Evolutionary conservation across 2,113 vertebrate species (phyloP).

Genomic region (Nothobranchius kuhntae): DNA sequence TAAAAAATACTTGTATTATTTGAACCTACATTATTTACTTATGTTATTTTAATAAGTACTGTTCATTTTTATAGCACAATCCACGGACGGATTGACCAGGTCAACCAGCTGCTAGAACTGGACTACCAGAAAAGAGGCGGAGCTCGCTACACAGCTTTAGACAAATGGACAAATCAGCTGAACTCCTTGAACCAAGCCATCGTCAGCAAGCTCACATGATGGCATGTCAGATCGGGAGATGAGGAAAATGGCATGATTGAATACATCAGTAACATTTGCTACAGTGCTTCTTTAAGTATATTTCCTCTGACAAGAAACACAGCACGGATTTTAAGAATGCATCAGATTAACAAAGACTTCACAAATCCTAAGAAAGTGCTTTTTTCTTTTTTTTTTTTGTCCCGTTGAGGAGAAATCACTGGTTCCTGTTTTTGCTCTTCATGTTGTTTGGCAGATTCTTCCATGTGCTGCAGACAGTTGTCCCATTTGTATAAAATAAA

Average conservation of each 20-base stretch:
- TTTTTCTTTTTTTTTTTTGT: slow-evolving; percentile 55
- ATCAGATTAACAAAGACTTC: slow-evolving; percentile 53
- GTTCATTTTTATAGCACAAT: slow-evolving; percentile 86
- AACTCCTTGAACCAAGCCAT: slow-evolving; percentile 99
- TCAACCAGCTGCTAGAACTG: slow-evolving; percentile 97
- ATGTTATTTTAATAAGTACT: too few species aligned
- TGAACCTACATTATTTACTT: not conserved
- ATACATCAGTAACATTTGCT: slow-evolving; percentile 68
- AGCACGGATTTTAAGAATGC: slow-evolving; percentile 59
- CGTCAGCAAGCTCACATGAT: slow-evolving; percentile 98
- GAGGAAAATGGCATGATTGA: slow-evolving; percentile 69
- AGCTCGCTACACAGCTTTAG: slow-evolving; percentile 95
- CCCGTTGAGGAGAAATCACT: slow-evolving; percentile 55
- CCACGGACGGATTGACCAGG: slow-evolving; percentile 91
- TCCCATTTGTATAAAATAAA: slow-evolving; percentile 45
- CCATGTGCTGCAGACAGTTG: slow-evolving; percentile 62
- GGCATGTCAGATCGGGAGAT: slow-evolving; percentile 58
- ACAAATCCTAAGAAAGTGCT: slow-evolving; percentile 51
- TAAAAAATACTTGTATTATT: not conserved
- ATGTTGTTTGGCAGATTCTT: slow-evolving; percentile 65
- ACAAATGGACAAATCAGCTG: slow-evolving; percentile 99
- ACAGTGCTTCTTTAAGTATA: slow-evolving; percentile 61
- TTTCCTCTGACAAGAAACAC: slow-evolving; percentile 55
- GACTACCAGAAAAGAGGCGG: slow-evolving; percentile 99
- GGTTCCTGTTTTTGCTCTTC: slow-evolving; percentile 61